Evolutionary conservation across 92 coral and sea anemone genomes (phyloP), one percentile per base, ranked within the genome.

Genomic region (Porites evermanni): DNA sequence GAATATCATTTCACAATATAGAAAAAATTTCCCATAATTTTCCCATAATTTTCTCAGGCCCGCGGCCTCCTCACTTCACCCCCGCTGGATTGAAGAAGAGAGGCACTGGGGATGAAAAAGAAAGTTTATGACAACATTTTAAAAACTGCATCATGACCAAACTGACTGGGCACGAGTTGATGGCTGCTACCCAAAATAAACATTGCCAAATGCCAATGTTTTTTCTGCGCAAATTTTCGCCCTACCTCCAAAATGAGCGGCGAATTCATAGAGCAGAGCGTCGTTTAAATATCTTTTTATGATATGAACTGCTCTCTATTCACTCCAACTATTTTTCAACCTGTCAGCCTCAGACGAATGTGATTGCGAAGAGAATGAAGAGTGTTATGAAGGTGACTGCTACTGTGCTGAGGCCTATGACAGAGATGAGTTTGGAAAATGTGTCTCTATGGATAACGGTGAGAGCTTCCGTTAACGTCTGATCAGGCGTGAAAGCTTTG

Each of bases 301-400:
- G 13, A 59, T 59, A 8, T 12, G 64, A 59, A 59, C 64, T 12
- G 14, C 14, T 59, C 14, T 12, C 64, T 18, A 59, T 59, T 38
- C 47, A 38, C 47, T 38, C 47, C 6, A 4, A 38, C 47, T 16
- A 63, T 63, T n/a, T 20, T 4, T 70, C 44, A n/a, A 14, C 18
- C 13, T 10, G 38, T 65, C 24, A 80, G 75, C 84, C 56, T 10
- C 19, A 16, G 54, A 67, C 61, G 47, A 52, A 50, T 80, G 84
- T 53, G 75, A n/a, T 12, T 80, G 84, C 6, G 84, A 75, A 4
- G 75, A 80, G 21, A 53, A 80, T 24, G 84, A 80, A 32, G 84
- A 67, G 11, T 80, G 84, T 17, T 29, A 20, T 10, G 64, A 80
- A 19, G 84, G 74, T 1, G 67, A 80, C 54, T 80, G 84, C 29